Conservation (phyloP, 2,113 vertebrate species). For the Rynchops niger region DNA sequence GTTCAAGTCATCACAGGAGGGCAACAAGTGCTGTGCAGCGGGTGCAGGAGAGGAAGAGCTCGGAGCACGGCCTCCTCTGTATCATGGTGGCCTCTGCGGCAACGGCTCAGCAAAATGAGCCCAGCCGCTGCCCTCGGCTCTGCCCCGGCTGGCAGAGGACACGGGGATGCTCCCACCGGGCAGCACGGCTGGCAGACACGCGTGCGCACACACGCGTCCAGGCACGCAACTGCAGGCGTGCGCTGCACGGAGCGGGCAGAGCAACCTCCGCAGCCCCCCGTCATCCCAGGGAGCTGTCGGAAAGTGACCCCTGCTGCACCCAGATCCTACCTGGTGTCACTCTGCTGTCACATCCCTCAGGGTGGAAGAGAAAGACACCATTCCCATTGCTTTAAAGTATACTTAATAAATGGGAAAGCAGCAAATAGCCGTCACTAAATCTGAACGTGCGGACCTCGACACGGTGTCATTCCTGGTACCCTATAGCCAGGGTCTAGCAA, state of each 20-base stretch:
- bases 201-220: fast-evolving
- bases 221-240: fast-evolving
- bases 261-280: no score
- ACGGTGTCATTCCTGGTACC: fast-evolving
- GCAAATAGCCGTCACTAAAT: no score
- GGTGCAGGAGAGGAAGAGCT: neutral
- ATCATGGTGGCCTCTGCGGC: neutral
- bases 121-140: neutral
- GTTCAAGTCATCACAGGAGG: neutral
- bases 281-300: neutral
- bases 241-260: neutral
- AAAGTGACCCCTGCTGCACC: no score
- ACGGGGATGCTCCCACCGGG: fast-evolving
- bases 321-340: no score
- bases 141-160: neutral
- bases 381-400: neutral
- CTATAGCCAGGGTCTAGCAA: neutral
- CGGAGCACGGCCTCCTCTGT: neutral
- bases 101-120: neutral
- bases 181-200: neutral
- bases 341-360: neutral
- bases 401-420: neutral
- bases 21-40: fast-evolving
- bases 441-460: neutral
- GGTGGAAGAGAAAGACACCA: neutral